Percentiles rank a stretch among this genome's conserved stretches.
These are phyloP conservation scores for Blastobasis adustella DNA, from an alignment of 2,888 invertebrate species.

Conservation along the genomic window DNA sequence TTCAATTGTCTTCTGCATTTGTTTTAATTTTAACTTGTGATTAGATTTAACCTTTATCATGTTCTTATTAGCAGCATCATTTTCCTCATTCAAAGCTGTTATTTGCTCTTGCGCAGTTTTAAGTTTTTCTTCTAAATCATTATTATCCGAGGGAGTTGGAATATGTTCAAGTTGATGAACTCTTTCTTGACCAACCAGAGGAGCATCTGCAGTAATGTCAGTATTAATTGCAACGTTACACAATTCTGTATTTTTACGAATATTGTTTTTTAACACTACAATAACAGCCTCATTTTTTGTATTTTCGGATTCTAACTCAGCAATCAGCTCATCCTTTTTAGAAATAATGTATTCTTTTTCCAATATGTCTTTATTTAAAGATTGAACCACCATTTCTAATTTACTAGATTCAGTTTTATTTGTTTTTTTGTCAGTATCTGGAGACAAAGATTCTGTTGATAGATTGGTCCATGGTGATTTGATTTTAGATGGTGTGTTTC, in stretches of 20 bases:
- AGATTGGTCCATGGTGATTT: constrained; percentile 66
- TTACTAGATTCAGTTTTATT: constrained; percentile 47
- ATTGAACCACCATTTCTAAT: constrained; percentile 54
- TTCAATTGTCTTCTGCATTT: constrained; percentile 83
- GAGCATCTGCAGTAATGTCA: constrained; percentile 20
- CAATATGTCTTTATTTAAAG: constrained; percentile 64
- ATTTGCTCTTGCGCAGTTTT: constrained; percentile 58
- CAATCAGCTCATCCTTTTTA: constrained; percentile 62
- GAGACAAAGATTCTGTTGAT: constrained; percentile 48
- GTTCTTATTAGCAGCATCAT: constrained; percentile 84
- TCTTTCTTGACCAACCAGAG: constrained; percentile 3
- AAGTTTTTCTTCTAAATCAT: constrained; percentile 57
- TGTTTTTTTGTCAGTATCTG: constrained; percentile 54
- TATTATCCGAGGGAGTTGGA: constrained; percentile 13
- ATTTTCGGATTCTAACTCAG: constrained; percentile 34
- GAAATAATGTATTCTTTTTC: constrained; percentile 59
- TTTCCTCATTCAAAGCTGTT: constrained; percentile 77
- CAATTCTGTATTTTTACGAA: constrained; percentile 15
- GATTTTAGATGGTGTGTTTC: constrained; percentile 51
- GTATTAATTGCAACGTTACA: constrained; percentile 40
- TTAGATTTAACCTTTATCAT: constrained; percentile 85
- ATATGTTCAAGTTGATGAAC: too few species aligned
- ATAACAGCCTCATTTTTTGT: constrained; percentile 23
- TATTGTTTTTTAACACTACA: constrained; percentile 21
- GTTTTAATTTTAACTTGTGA: constrained; percentile 82